Evolutionary conservation across 2,888 invertebrate genomes (phyloP).

Genomic region (Hedychridium roseum): DNA sequence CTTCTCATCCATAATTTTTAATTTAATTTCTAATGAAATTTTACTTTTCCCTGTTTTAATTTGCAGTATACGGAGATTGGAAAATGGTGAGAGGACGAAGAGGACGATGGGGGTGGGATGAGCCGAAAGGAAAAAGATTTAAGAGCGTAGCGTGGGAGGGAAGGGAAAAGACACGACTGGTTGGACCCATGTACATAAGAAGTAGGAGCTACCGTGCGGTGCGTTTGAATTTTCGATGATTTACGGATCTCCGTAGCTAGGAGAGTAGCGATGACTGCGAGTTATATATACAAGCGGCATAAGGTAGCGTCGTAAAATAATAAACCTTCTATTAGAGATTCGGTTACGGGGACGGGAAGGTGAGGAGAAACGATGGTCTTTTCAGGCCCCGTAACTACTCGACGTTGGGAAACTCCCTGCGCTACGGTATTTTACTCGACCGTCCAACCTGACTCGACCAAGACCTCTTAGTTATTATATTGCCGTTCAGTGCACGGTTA

Average conservation of each 20-base stretch:
- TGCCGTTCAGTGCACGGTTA: not conserved
- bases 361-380: not conserved
- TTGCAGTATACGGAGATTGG: too few species aligned
- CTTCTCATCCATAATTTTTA: too few species aligned
- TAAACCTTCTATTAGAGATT: constrained; percentile 54
- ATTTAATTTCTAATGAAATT: too few species aligned
- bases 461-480: not conserved
- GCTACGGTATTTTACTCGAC: not conserved
- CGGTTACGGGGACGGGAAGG: not conserved
- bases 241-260: constrained; percentile 34
- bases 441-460: not conserved
- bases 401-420: not conserved
- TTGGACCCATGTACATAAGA: not conserved
- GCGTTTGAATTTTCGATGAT: constrained; percentile 42
- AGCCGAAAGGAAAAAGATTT: too few species aligned
- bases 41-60: too few species aligned
- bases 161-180: not conserved
- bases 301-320: constrained; percentile 56
- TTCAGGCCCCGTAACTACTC: not conserved
- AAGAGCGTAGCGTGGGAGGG: too few species aligned
- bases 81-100: too few species aligned
- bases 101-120: too few species aligned
- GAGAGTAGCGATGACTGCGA: constrained; percentile 11
- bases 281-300: constrained; percentile 43
- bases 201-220: constrained; percentile 39